Conservation (phyloP, 2,113 vertebrate species). For the Dipodomys stephensi region DNA sequence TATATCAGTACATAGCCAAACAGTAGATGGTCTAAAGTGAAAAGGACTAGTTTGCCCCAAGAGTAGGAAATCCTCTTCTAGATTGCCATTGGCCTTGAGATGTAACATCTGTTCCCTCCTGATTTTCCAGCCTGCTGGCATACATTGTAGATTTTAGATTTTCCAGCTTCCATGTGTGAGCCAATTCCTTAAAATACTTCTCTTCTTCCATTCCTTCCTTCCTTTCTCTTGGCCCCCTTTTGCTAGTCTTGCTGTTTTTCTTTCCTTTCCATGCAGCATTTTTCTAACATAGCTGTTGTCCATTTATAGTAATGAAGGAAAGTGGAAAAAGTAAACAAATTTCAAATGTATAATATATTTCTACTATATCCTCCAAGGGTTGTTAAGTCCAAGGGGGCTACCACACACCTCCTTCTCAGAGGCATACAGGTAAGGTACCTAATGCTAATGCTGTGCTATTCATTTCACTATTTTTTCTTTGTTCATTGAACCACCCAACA, state of each 20-base stretch:
- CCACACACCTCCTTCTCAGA: neutral
- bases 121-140: neutral
- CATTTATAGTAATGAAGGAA: slow-evolving; percentile 47
- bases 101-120: neutral
- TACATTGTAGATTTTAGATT: neutral
- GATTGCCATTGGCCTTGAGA: neutral
- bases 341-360: neutral
- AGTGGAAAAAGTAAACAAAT: neutral
- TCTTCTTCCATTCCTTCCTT: neutral
- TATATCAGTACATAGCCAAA: neutral
- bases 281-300: neutral
- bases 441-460: neutral
- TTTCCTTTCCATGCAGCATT: neutral
- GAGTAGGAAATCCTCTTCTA: neutral
- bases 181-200: neutral
- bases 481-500: neutral
- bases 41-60: neutral
- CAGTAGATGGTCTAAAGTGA: neutral
- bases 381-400: neutral
- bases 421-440: neutral
- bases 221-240: neutral
- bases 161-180: neutral
- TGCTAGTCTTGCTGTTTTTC: neutral
- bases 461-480: neutral
- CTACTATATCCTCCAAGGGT: neutral